Evolutionary conservation across 2,888 invertebrate species (phyloP).

Genomic region (Bursaphelenchus okinawaensis): DNA sequence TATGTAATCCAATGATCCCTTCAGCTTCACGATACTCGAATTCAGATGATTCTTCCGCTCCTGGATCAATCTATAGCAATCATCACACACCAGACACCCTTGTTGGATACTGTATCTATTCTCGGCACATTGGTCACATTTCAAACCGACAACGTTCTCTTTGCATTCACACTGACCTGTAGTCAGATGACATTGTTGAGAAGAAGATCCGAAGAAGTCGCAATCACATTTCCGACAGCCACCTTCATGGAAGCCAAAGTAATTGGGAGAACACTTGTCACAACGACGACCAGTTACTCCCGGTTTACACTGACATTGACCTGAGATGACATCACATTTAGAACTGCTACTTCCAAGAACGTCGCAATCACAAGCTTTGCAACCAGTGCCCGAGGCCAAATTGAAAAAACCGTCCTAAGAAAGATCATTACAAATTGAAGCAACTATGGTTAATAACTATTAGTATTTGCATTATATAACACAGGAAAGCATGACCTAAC

Average conservation of each 20-base stretch:
- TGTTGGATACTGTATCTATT: conserved; percentile 75
- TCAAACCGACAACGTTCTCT: conserved; percentile 75
- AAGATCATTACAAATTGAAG: conserved; percentile 1
- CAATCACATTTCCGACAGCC: conserved; percentile 73
- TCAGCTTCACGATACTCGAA: conserved; percentile 11
- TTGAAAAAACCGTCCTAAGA: conserved; percentile 60
- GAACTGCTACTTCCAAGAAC: conserved; percentile 76
- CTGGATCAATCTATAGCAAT: conserved; percentile 88
- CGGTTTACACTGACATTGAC: conserved; percentile 76
- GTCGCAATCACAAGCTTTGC: conserved; percentile 74
- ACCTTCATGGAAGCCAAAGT: conserved; percentile 61
- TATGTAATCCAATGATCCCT: conserved; percentile 15
- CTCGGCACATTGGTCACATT: conserved; percentile 91
- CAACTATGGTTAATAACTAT: not conserved
- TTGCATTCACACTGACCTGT: conserved; percentile 71
- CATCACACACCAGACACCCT: conserved; percentile 67
- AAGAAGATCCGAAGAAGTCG: conserved; percentile 78
- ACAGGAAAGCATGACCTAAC: no score
- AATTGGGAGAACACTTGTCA: conserved; percentile 61
- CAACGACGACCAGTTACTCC: conserved; percentile 60
- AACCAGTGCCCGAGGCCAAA: conserved; percentile 71
- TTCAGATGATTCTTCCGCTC: conserved; percentile 65
- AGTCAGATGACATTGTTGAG: conserved; percentile 71
- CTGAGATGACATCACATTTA: conserved; percentile 74
- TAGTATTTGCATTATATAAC: no score